These are phyloP conservation scores for Clunio marinus DNA, from an alignment of 2,888 invertebrate species.

Conservation along the genomic window DNA sequence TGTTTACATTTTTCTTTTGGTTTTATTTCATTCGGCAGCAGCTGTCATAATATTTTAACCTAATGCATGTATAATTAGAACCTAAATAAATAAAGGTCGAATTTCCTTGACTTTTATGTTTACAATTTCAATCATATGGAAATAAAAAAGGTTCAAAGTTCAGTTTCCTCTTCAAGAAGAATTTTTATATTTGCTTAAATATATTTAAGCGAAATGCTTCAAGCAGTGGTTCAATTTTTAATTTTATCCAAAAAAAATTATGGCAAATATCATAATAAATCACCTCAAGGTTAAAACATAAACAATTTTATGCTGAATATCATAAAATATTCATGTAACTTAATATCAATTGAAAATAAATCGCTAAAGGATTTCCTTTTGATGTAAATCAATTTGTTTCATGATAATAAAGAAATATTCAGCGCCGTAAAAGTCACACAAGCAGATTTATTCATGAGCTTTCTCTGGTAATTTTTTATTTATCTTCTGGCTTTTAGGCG, in stretches of 20 bases:
- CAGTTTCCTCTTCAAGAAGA: too few species aligned
- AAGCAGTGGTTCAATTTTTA: too few species aligned
- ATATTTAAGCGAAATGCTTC: too few species aligned
- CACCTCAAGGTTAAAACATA: too few species aligned
- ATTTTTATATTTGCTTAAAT: too few species aligned
- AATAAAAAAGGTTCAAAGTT: neutral
- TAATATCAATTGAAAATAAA: neutral
- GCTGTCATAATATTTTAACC: neutral
- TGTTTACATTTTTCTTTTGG: too few species aligned
- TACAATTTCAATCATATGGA: too few species aligned
- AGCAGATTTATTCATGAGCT: constrained; percentile 4
- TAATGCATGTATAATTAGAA: neutral
- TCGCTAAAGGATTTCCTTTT: neutral
- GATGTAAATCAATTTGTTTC: constrained; percentile 4
- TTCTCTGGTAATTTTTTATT: constrained; percentile 22
- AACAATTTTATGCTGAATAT: too few species aligned
- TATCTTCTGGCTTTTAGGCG: constrained; percentile 17
- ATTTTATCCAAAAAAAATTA: too few species aligned
- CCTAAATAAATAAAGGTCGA: neutral
- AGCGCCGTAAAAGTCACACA: neutral
- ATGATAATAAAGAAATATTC: neutral
- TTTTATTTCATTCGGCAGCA: neutral
- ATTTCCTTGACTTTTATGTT: too few species aligned
- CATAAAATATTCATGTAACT: neutral
- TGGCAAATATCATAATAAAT: too few species aligned